Percentiles rank a stretch among this genome's conserved stretches.
Evolutionary conservation across 2,113 vertebrate genomes (phyloP).

Genomic region (Xenopus borealis): DNA sequence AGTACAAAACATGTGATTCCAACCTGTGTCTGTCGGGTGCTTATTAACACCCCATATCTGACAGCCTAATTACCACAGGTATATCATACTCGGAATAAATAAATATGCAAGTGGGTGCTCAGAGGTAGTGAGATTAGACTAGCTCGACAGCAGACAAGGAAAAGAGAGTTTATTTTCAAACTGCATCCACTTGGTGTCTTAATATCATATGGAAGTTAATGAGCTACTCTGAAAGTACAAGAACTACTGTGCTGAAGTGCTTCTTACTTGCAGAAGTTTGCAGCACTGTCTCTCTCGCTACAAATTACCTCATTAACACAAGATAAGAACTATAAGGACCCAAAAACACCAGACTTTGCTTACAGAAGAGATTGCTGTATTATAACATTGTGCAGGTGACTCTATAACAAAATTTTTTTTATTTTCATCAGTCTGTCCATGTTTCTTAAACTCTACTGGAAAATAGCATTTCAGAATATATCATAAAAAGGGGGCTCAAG

Average conservation of each 20-base stretch:
- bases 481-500: no score
- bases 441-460: no score
- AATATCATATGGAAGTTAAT: conserved; percentile 70
- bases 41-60: conserved; percentile 76
- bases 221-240: conserved; percentile 70
- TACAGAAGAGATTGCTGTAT: no score
- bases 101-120: conserved; percentile 75
- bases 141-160: conserved; percentile 68
- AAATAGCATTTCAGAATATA: no score
- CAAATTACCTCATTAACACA: neutral
- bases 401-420: no score
- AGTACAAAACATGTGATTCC: conserved; percentile 47
- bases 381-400: no score
- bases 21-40: conserved; percentile 63
- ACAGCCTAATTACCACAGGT: conserved; percentile 76
- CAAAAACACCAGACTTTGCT: no score
- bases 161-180: conserved; percentile 72
- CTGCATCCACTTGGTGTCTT: conserved; percentile 67
- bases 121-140: conserved; percentile 66
- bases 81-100: conserved; percentile 73
- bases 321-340: neutral
- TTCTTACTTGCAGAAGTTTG: conserved; percentile 31
- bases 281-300: neutral
- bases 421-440: no score
- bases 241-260: conserved; percentile 53